These are phyloP conservation scores for Enteromius unitaeniatus DNA, from an alignment of 2,797 vertebrate species.

Conservation along the genomic window DNA sequence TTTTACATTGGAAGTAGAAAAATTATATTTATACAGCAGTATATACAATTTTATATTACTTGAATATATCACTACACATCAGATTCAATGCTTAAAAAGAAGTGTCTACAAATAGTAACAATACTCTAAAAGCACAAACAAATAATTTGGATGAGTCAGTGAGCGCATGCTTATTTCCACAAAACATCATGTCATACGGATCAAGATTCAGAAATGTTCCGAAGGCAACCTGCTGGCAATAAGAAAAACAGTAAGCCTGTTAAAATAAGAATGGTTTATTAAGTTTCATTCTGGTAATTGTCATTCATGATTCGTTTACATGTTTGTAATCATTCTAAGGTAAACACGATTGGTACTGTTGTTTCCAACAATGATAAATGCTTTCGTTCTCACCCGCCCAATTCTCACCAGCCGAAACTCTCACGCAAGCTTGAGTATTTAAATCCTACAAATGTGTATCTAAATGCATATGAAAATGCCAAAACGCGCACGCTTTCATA, in stretches of 20 bases:
- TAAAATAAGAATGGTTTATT: conserved; percentile 77
- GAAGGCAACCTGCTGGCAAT: background rate
- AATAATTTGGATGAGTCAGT: background rate
- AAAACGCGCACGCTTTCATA: conserved; percentile 72
- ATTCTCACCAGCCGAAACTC: conserved; percentile 32
- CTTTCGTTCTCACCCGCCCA: conserved; percentile 69
- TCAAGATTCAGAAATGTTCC: background rate
- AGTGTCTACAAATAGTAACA: no score
- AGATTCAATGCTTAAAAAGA: no score
- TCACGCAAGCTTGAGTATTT: conserved; percentile 75
- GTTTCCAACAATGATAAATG: conserved; percentile 84
- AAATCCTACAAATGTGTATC: conserved; percentile 80
- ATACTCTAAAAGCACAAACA: no score
- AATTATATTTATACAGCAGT: background rate
- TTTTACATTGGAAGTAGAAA: background rate
- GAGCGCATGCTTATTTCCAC: background rate
- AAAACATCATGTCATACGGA: background rate
- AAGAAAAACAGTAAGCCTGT: conserved; percentile 58
- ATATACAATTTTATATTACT: background rate
- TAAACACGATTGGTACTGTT: conserved; percentile 85
- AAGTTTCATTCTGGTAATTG: conserved; percentile 71
- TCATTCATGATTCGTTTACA: conserved; percentile 72
- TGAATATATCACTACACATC: background rate
- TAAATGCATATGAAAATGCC: conserved; percentile 75
- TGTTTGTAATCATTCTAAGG: conserved; percentile 82